A percentile compares a stretch with the other conserved stretches of the same genome.
These are phyloP conservation scores for Drosophila trichaetosa DNA, from an alignment of 2,888 invertebrate species.

Conservation along the genomic window DNA sequence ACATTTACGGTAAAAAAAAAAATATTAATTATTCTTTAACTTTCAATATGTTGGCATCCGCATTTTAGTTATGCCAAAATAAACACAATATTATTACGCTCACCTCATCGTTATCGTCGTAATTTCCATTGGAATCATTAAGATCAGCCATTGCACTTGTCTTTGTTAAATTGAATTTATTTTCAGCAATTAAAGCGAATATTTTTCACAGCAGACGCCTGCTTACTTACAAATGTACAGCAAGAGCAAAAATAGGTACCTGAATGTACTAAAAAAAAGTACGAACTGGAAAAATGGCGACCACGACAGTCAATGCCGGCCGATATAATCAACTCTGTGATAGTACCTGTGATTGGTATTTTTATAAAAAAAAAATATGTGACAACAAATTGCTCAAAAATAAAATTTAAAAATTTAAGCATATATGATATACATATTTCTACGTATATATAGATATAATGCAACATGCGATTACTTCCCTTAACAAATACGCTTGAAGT, in stretches of 20 bases:
- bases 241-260: slow-evolving; percentile 54
- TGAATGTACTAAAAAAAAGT: slow-evolving; percentile 38
- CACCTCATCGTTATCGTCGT: slow-evolving; percentile 79
- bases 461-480: neutral
- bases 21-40: neutral
- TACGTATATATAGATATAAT: neutral
- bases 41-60: slow-evolving; percentile 45
- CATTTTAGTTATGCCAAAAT: slow-evolving; percentile 21
- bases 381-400: neutral
- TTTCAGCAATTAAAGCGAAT: slow-evolving; percentile 12
- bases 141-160: slow-evolving; percentile 65
- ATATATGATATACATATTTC: neutral
- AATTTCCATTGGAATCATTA: slow-evolving; percentile 79
- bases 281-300: slow-evolving; percentile 54
- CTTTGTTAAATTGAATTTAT: slow-evolving; percentile 8
- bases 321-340: slow-evolving; percentile 20
- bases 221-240: slow-evolving; percentile 52
- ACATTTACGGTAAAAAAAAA: neutral
- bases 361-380: neutral
- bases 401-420: neutral
- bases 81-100: slow-evolving; percentile 26
- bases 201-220: slow-evolving; percentile 42
- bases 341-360: slow-evolving; percentile 9
- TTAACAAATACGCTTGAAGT: neutral
- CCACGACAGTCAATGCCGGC: slow-evolving; percentile 40